Percentiles rank a stretch among this genome's conserved stretches.
Conservation (phyloP, 2,113 vertebrate species). For the Gorilla gorilla region DNA sequence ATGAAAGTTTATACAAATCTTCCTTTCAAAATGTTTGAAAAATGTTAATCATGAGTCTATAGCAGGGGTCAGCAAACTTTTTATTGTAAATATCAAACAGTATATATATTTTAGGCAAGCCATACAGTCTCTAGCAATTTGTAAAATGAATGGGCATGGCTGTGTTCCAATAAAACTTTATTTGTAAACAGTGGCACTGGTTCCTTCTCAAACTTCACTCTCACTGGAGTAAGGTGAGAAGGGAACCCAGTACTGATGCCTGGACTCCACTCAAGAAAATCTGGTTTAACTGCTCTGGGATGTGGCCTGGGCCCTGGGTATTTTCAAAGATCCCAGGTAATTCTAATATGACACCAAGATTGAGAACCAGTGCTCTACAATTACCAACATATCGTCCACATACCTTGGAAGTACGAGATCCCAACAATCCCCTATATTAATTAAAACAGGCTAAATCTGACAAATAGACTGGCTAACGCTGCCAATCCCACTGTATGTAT, state of each 20-base stretch:
- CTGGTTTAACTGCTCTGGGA: neutral
- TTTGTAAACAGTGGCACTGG: neutral
- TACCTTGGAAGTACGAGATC: neutral
- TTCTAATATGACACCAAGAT: neutral
- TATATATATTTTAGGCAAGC: neutral
- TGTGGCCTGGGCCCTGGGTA: neutral
- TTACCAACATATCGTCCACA: neutral
- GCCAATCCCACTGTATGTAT: neutral
- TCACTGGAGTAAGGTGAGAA: neutral
- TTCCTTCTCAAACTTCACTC: neutral
- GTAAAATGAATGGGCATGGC: neutral
- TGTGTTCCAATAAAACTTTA: conserved; percentile 29
- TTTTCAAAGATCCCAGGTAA: neutral
- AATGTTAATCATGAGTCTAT: neutral
- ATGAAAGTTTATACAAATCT: neutral
- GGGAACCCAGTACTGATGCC: neutral
- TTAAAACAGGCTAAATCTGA: neutral
- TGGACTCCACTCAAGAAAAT: neutral
- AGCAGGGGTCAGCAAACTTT: neutral
- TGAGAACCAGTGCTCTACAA: neutral
- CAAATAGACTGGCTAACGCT: neutral
- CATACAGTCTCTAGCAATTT: neutral
- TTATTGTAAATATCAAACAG: neutral
- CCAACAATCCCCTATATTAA: neutral
- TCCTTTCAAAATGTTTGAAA: neutral